Evolutionary conservation across 2,888 invertebrate species (phyloP), one percentile per base, ranked within the genome.

Genomic region (Lymantria dispar): DNA sequence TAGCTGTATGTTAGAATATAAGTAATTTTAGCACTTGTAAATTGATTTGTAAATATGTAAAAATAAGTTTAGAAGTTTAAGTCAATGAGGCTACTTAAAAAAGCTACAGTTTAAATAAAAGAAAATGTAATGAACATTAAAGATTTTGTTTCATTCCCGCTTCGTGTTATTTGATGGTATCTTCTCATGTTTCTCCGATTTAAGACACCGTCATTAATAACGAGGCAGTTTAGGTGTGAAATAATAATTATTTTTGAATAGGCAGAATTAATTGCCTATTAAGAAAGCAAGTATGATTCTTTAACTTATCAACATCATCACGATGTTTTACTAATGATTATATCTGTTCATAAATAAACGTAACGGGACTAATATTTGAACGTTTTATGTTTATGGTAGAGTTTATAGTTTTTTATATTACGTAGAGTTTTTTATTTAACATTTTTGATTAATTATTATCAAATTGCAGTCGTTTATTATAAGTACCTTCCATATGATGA

Each of bases 1-100:
- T 66, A 62, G 43, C 56, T 60, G 46, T 54, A 52, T 53, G 14
- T 53, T 62, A 60, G 52, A 53, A 49, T 54, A 52, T 56, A 60
- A 12, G 46, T 65, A 57, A 39, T 54, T 49, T 47, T 51, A 68
- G 47, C 52, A 52, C 44, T 52, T 79, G 74, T 81, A 72, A 50
- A 76, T 67, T 64, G 39, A 57, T 41, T 15, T 87, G 86, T 89
- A 89, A 80, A 87, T 87, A 77, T 76, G 70, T 75, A 66, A 64
- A n/a, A 69, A 69, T 72, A 60, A 65, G 62, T 57, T 59, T 62
- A 62, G 69, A 68, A 22, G 61, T 63, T 54, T 80, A 80, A 79
- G 72, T 70, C 62, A 54, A 74, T 58, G 88, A 89, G 87, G 88
- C 89, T 88, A 86, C 67, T 65, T 75, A 64, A 77, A 77, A 64